phyloP scores from a whole-genome alignment of 2,888 invertebrate genomes.

The Perizoma flavofasciatum region DNA sequence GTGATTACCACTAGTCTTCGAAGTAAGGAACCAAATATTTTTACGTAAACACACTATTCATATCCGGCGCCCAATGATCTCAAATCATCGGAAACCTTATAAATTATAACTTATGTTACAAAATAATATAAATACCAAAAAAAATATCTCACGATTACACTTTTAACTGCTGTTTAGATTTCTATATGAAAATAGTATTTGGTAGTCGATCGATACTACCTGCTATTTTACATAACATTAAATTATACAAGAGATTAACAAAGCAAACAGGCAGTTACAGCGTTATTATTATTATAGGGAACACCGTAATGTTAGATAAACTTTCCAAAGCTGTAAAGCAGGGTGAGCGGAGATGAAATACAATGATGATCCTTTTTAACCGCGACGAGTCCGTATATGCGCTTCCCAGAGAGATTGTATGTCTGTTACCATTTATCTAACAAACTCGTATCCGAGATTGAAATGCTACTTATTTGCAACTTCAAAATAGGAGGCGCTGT shows the following conservation, averaged over 20 bases:
- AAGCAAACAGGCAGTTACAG: slow-evolving; percentile 45
- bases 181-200: slow-evolving; percentile 25
- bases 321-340: slow-evolving; percentile 22
- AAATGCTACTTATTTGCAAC: too few species aligned
- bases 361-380: too few species aligned
- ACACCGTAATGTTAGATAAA: slow-evolving; percentile 30
- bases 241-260: slow-evolving; percentile 33
- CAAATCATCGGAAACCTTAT: slow-evolving; percentile 34
- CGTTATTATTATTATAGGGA: slow-evolving; percentile 39
- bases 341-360: neutral
- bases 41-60: slow-evolving; percentile 36
- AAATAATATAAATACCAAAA: slow-evolving; percentile 32
- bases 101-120: slow-evolving; percentile 42
- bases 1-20: slow-evolving; percentile 30
- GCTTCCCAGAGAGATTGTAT: too few species aligned
- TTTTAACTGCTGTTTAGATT: slow-evolving; percentile 17
- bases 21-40: slow-evolving; percentile 38
- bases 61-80: slow-evolving; percentile 22
- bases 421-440: too few species aligned
- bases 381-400: too few species aligned
- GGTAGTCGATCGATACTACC: slow-evolving; percentile 19
- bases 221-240: slow-evolving; percentile 29
- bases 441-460: too few species aligned
- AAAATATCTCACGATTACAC: slow-evolving; percentile 33
- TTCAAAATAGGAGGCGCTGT: too few species aligned